These are phyloP conservation scores for Drosophila takahashii DNA, from an alignment of 1,140 invertebrate genomes.

Conservation along the genomic window DNA sequence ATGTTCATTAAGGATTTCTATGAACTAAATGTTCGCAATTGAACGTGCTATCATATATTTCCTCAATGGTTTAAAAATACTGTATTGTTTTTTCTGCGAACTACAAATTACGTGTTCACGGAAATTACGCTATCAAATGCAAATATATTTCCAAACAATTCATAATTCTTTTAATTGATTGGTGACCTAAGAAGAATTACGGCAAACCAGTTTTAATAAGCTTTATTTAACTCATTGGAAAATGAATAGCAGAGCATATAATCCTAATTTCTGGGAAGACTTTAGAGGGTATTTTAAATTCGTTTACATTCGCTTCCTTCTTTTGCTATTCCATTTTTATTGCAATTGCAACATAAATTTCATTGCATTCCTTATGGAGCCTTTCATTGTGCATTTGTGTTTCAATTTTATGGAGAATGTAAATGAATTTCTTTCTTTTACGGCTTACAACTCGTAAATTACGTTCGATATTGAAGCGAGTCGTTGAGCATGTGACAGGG, in stretches of 20 bases:
- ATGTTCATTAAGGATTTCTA: background rate
- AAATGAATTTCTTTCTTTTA: slow-evolving; percentile 55
- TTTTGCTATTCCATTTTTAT: slow-evolving; percentile 41
- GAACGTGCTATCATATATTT: too few species aligned
- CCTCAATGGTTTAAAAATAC: too few species aligned
- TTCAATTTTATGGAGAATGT: slow-evolving; percentile 67
- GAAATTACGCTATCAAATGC: too few species aligned
- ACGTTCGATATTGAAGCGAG: slow-evolving; percentile 33
- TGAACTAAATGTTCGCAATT: background rate
- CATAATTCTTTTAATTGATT: too few species aligned
- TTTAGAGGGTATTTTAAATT: background rate
- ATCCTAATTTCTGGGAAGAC: background rate
- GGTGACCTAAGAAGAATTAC: too few species aligned
- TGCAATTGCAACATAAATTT: slow-evolving; percentile 59
- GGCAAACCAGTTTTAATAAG: too few species aligned
- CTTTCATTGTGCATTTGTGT: slow-evolving; percentile 37
- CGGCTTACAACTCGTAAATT: slow-evolving; percentile 56
- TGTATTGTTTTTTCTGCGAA: too few species aligned
- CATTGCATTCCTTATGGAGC: slow-evolving; percentile 44
- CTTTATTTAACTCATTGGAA: too few species aligned
- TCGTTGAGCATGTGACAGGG: slow-evolving; percentile 33
- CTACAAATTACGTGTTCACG: background rate
- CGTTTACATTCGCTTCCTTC: background rate
- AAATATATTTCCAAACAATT: too few species aligned
- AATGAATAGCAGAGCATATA: too few species aligned